Percentiles rank a stretch among this genome's conserved stretches.
phyloP scores from a whole-genome alignment of 2,113 vertebrate species.

The Puffinus mauretanicus region DNA sequence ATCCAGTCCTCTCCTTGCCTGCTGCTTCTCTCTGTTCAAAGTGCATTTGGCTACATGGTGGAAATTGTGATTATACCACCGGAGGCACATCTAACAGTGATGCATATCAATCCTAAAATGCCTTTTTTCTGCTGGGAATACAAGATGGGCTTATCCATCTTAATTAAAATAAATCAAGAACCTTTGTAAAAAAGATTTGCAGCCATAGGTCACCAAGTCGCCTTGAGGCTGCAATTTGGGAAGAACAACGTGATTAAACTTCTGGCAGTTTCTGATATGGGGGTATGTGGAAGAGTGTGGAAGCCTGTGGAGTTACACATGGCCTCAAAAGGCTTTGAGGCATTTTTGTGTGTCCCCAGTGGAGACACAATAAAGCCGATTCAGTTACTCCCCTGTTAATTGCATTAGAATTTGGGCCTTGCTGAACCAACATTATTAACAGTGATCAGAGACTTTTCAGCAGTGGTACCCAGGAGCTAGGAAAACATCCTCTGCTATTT shows the following conservation, averaged over 20 bases:
- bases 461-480: neutral
- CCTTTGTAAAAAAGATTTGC: neutral
- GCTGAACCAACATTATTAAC: neutral
- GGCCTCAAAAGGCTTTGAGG: neutral
- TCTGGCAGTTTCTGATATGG: neutral
- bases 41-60: neutral
- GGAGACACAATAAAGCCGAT: neutral
- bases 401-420: neutral
- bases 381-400: neutral
- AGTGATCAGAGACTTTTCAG: neutral
- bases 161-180: neutral
- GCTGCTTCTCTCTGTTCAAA: neutral
- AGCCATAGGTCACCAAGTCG: accelerated
- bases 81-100: neutral
- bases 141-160: neutral
- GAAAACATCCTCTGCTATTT: neutral
- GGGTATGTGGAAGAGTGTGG: neutral
- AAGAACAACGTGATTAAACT: neutral
- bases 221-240: neutral
- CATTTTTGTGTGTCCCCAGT: neutral
- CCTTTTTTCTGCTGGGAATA: neutral
- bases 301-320: neutral
- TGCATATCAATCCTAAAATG: neutral
- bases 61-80: neutral
- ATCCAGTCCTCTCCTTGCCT: neutral